phyloP scores from a whole-genome alignment of 2,888 invertebrate species.

The Brachyopa scutellaris region DNA sequence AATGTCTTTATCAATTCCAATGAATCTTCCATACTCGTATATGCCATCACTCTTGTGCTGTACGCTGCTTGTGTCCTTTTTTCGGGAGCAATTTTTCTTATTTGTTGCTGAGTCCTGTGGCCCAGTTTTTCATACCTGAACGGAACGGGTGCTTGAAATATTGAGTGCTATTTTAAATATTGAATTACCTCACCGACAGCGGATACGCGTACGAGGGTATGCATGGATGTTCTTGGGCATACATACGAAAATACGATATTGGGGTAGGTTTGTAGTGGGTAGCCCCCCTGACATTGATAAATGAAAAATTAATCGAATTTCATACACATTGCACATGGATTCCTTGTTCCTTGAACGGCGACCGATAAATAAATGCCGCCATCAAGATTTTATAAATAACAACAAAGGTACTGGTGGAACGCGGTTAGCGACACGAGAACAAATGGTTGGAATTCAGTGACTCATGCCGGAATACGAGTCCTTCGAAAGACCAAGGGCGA shows the following conservation, averaged over 20 bases:
- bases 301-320: slow-evolving; percentile 80
- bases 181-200: slow-evolving; percentile 44
- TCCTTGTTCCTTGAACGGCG: slow-evolving; percentile 53
- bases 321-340: slow-evolving; percentile 52
- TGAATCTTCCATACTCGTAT: slow-evolving; percentile 25
- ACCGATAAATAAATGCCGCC: slow-evolving; percentile 65
- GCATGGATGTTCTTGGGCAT: not conserved
- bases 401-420: too few relatives aligned
- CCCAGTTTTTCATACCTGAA: slow-evolving; percentile 3
- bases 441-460: too few relatives aligned
- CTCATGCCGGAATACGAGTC: too few relatives aligned
- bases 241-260: too few relatives aligned
- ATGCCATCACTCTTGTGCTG: not conserved
- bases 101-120: slow-evolving; percentile 30
- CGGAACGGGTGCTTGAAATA: slow-evolving; percentile 54
- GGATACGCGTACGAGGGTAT: not conserved
- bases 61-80: slow-evolving; percentile 1
- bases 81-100: slow-evolving; percentile 22
- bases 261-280: too few relatives aligned
- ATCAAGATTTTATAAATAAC: slow-evolving; percentile 60
- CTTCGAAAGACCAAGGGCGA: not conserved
- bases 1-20: slow-evolving; percentile 45
- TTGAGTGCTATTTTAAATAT: slow-evolving; percentile 67
- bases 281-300: slow-evolving; percentile 79
- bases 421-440: too few relatives aligned